Evolutionary conservation across 2,113 vertebrate genomes (phyloP).

Genomic region (Stigmatopora nigra): DNA sequence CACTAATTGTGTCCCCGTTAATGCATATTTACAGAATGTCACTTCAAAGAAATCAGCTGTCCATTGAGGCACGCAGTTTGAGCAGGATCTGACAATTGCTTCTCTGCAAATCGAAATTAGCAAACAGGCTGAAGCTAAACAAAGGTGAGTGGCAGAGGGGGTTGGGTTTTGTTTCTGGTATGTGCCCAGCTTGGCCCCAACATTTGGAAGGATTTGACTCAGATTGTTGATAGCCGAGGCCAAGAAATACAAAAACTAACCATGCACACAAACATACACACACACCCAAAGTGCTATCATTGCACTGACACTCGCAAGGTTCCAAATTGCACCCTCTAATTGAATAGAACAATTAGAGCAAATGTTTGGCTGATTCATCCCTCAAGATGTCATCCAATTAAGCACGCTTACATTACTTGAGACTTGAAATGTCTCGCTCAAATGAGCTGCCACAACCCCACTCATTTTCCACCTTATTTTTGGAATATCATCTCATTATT

Average conservation of each 20-base stretch:
- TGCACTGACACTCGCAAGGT: slow-evolving; percentile 62
- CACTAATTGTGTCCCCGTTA: slow-evolving; percentile 98
- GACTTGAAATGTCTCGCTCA: slow-evolving; percentile 66
- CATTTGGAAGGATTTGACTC: slow-evolving; percentile 57
- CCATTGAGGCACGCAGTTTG: slow-evolving; percentile 88
- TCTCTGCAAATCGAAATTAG: slow-evolving; percentile 98
- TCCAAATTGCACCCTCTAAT: slow-evolving; percentile 75
- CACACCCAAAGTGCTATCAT: slow-evolving; percentile 68
- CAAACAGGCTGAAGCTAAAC: slow-evolving; percentile 98
- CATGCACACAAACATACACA: slow-evolving; percentile 28
- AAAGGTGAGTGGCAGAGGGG: slow-evolving; percentile 81
- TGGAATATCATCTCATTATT: slow-evolving; percentile 11
- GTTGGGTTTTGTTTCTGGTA: slow-evolving; percentile 77
- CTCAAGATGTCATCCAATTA: slow-evolving; percentile 76
- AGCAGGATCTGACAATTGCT: slow-evolving; percentile 76
- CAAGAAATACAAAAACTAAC: slow-evolving; percentile 61
- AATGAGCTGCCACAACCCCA: slow-evolving; percentile 50
- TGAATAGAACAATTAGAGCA: slow-evolving; percentile 76
- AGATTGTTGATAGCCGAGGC: slow-evolving; percentile 53
- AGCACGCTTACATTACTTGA: slow-evolving; percentile 63
- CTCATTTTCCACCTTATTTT: slow-evolving; percentile 37
- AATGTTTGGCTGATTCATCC: slow-evolving; percentile 71
- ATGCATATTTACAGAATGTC: slow-evolving; percentile 99
- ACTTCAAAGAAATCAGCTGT: slow-evolving; percentile 96
- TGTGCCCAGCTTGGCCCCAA: slow-evolving; percentile 34